These are phyloP conservation scores for Catocala sponsa DNA, from an alignment of 2,888 invertebrate species.

Conservation along the genomic window DNA sequence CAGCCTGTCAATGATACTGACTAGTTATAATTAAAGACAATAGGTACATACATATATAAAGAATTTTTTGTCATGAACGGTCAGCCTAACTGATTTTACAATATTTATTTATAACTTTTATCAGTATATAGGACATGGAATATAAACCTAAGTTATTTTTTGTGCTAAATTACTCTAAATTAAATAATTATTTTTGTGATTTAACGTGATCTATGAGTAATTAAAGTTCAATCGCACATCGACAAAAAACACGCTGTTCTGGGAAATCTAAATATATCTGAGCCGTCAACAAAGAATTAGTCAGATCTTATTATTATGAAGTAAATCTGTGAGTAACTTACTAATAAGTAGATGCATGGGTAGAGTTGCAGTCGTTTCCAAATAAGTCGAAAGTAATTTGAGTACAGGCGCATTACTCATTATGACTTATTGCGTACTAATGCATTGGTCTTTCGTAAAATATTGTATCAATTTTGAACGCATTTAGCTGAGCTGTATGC, in stretches of 20 bases:
- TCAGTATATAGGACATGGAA: neutral
- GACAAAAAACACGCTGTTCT: constrained; percentile 17
- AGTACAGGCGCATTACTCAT: constrained; percentile 32
- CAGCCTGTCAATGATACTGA: no score
- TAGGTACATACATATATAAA: no score
- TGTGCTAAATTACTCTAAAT: constrained; percentile 19
- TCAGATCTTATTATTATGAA: constrained; percentile 34
- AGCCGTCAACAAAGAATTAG: constrained; percentile 37
- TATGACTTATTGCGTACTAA: constrained; percentile 11
- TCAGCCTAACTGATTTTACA: neutral
- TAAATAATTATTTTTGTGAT: constrained; percentile 8
- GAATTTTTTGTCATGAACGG: no score
- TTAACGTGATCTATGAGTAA: constrained; percentile 8
- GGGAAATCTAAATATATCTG: constrained; percentile 35
- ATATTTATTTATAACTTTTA: neutral
- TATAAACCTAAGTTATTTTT: constrained; percentile 3
- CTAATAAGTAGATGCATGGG: constrained; percentile 24
- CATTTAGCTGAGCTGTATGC: neutral
- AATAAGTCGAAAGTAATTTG: constrained; percentile 44
- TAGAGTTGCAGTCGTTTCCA: constrained; percentile 23
- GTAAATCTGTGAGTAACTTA: constrained; percentile 40
- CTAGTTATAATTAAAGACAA: no score
- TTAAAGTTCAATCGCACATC: constrained; percentile 13
- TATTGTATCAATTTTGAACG: neutral
- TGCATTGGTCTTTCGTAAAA: constrained; percentile 4